These are phyloP conservation scores for Stenopsyche tienmushanensis DNA, from an alignment of 1,140 invertebrate species.

Conservation along the genomic window DNA sequence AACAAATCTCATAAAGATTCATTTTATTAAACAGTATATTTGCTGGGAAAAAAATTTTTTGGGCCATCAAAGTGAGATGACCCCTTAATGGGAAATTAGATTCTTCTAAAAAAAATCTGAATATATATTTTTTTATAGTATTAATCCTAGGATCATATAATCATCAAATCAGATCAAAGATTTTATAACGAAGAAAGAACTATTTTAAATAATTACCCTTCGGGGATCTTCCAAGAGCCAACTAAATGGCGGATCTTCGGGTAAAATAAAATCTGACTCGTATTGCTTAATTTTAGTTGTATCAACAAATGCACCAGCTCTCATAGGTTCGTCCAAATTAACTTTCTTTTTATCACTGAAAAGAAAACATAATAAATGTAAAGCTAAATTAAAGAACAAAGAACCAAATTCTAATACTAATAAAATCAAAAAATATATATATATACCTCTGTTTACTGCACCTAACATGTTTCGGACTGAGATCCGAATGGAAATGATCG, in stretches of 20 bases:
- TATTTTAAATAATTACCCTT: no score
- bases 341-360: conserved; percentile 58
- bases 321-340: conserved; percentile 65
- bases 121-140: no score
- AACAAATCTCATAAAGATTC: no score
- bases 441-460: conserved; percentile 42
- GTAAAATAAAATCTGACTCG: conserved; percentile 62
- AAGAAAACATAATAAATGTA: conserved; percentile 28
- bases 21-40: no score
- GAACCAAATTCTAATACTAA: background rate
- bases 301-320: conserved; percentile 71
- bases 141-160: no score
- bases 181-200: no score
- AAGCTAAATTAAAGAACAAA: background rate
- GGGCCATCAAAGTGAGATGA: no score
- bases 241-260: conserved; percentile 68
- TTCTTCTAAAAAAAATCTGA: no score
- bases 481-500: conserved; percentile 76
- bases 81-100: no score
- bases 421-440: background rate
- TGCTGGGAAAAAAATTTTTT: no score
- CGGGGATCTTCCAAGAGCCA: conserved; percentile 54
- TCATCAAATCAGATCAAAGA: no score
- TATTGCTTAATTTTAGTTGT: conserved; percentile 50
- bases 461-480: conserved; percentile 67